These are phyloP conservation scores for Amiota mariae DNA, from an alignment of 2,888 invertebrate species.

Conservation along the genomic window DNA sequence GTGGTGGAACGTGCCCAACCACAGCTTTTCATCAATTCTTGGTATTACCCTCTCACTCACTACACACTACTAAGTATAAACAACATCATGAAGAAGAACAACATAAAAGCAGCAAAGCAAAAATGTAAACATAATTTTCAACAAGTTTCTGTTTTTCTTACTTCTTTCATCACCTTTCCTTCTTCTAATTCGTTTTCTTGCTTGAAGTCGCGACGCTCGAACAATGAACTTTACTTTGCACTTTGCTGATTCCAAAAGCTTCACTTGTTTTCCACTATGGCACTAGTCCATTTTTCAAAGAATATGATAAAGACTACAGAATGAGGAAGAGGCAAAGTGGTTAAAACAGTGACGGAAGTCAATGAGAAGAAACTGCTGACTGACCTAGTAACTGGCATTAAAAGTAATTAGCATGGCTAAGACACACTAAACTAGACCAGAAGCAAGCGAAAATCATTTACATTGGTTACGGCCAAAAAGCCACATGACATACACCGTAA, in stretches of 20 bases:
- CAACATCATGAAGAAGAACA: conserved; percentile 1
- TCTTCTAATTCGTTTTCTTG: background rate
- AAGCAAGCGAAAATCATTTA: background rate
- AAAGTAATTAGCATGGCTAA: conserved; percentile 44
- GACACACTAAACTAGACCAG: background rate
- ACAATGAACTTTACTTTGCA: conserved; percentile 22
- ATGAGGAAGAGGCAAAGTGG: background rate
- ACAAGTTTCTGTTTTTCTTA: background rate
- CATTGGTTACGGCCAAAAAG: background rate
- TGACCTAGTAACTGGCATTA: conserved; percentile 44
- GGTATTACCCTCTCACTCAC: background rate
- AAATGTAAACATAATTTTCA: conserved; percentile 12
- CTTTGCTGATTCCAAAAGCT: background rate
- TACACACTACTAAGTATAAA: background rate
- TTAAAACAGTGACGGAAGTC: conserved; percentile 18
- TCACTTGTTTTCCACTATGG: background rate
- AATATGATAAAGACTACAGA: background rate
- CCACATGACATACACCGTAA: background rate
- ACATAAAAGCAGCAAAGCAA: conserved; percentile 1
- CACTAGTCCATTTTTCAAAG: no score
- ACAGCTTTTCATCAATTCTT: background rate
- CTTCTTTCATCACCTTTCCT: background rate
- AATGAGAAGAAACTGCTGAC: conserved; percentile 5
- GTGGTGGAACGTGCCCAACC: background rate
- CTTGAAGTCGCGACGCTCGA: background rate